Conservation (phyloP, 2,113 vertebrate genomes). For the Sisor rabdophorus region DNA sequence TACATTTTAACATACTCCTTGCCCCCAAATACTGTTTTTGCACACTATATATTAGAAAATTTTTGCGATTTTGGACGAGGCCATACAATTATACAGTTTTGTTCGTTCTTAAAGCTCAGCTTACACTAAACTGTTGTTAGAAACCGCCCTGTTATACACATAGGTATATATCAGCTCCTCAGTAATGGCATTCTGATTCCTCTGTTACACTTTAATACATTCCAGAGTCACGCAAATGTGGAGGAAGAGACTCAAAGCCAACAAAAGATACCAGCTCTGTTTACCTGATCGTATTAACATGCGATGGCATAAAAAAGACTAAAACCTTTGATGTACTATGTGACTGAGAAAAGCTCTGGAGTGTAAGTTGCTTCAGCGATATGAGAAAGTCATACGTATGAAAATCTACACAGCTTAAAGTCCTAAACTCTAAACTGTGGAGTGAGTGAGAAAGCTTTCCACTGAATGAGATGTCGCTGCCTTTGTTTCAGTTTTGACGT, state of each 20-base stretch:
- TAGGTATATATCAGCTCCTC: not conserved
- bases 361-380: conserved; percentile 64
- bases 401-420: conserved; percentile 59
- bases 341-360: conserved; percentile 58
- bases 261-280: conserved; percentile 55
- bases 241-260: conserved; percentile 20
- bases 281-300: conserved; percentile 59
- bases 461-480: conserved; percentile 64
- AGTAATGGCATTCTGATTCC: conserved; percentile 3
- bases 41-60: too few relatives aligned
- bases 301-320: conserved; percentile 44
- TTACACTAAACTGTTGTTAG: not conserved
- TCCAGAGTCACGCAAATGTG: not conserved
- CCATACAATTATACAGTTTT: too few relatives aligned
- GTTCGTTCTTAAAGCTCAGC: not conserved
- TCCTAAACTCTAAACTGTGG: conserved; percentile 59
- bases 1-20: too few relatives aligned
- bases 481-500: conserved; percentile 18
- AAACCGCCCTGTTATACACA: not conserved
- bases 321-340: conserved; percentile 63
- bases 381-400: conserved; percentile 65
- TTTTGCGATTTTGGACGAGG: too few relatives aligned
- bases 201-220: not conserved
- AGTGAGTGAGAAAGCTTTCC: conserved; percentile 62
- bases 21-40: too few relatives aligned